A percentile compares a stretch with the other conserved stretches of the same genome.
These are phyloP conservation scores for Caenorhabditis sp. DNA, from an alignment of 2,888 invertebrate species.

Conservation along the genomic window DNA sequence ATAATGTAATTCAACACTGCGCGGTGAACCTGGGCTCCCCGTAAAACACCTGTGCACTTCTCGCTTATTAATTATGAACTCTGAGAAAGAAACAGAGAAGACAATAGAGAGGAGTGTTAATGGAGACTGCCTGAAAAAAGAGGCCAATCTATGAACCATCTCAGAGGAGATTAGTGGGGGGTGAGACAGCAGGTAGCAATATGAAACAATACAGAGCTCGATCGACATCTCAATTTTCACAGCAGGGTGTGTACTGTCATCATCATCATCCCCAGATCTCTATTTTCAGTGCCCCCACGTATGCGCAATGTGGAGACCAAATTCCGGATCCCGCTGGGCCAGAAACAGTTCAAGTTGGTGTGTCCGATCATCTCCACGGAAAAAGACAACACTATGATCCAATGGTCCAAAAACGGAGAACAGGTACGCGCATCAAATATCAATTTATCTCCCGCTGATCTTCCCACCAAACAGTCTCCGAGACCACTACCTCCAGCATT, in stretches of 20 bases:
- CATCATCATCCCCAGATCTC: conserved; percentile 4
- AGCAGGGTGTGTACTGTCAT: conserved; percentile 15
- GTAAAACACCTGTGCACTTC: conserved; percentile 59
- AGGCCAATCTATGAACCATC: conserved; percentile 6
- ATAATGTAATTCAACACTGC: conserved; percentile 50
- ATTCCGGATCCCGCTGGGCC: conserved; percentile 78
- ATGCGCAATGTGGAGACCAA: conserved; percentile 75
- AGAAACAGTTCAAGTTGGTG: conserved; percentile 78
- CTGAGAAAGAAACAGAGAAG: not conserved
- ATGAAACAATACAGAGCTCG: conserved; percentile 38
- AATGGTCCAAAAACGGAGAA: conserved; percentile 81
- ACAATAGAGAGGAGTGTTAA: conserved; percentile 35
- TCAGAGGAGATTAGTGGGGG: not conserved
- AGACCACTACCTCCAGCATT: conserved; percentile 30
- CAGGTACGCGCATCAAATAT: conserved; percentile 63
- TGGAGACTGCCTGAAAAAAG: not conserved
- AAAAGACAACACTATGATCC: conserved; percentile 77
- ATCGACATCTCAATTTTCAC: conserved; percentile 47
- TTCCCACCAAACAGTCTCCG: not conserved
- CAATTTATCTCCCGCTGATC: conserved; percentile 19
- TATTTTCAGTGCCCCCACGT: conserved; percentile 78
- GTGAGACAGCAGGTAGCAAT: conserved; percentile 36
- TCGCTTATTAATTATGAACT: conserved; percentile 39
- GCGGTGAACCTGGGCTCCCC: not conserved
- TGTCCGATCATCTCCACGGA: conserved; percentile 78